A percentile compares a stretch with the other conserved stretches of the same genome.
Evolutionary conservation across 92 coral and sea anemone species (phyloP).

Genomic region (Actinostola sp.): DNA sequence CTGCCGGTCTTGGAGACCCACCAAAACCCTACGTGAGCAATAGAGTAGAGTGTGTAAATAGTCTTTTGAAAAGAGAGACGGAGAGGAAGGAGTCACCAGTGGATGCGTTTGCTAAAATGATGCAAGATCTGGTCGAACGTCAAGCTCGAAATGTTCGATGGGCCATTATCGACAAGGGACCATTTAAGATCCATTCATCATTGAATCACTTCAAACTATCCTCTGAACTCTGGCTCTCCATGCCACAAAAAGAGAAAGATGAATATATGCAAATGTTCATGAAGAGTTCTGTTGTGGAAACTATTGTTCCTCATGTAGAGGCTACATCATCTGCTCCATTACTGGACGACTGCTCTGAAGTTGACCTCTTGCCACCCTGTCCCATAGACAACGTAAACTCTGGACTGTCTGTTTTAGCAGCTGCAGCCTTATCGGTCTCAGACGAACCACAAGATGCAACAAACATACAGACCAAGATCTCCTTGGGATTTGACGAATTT

Average conservation of each 20-base stretch:
- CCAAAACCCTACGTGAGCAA: slow-evolving; percentile 22
- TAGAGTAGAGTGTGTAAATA: slow-evolving; percentile 46
- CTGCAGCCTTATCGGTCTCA: not conserved
- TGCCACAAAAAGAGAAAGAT: slow-evolving; percentile 27
- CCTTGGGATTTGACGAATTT: slow-evolving; percentile 14
- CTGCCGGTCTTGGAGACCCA: slow-evolving; percentile 37
- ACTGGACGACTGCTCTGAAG: not conserved
- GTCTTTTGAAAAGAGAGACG: slow-evolving; percentile 22
- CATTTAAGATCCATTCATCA: slow-evolving; percentile 29
- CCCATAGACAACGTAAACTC: slow-evolving; percentile 8
- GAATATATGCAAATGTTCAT: not conserved
- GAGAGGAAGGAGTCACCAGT: slow-evolving; percentile 5
- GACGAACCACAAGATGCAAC: not conserved
- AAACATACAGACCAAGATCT: not conserved
- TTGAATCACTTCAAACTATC: slow-evolving; percentile 21
- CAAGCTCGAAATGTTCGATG: slow-evolving; percentile 38
- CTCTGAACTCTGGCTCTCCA: slow-evolving; percentile 21
- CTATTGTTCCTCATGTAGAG: not conserved
- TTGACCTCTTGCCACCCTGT: slow-evolving; percentile 8
- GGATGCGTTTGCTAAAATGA: slow-evolving; percentile 25
- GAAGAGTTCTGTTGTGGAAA: not conserved
- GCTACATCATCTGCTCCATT: no score
- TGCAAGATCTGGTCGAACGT: slow-evolving; percentile 24
- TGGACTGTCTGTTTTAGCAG: not conserved
- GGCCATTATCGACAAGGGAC: slow-evolving; percentile 44